These are phyloP conservation scores for Lepidurus packardi DNA, from an alignment of 1,140 invertebrate species.

Conservation along the genomic window DNA sequence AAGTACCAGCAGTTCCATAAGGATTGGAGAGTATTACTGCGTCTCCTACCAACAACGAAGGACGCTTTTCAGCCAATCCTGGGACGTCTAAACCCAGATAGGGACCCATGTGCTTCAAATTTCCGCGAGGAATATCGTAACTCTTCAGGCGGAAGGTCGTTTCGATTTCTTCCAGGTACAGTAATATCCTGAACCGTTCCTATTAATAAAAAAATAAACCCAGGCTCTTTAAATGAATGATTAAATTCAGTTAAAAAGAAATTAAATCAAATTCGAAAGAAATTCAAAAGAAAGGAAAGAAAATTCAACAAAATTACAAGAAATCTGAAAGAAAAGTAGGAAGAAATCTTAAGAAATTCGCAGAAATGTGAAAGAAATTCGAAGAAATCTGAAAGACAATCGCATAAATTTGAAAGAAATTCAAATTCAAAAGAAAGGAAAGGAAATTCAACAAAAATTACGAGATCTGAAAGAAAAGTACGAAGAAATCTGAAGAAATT, in stretches of 20 bases:
- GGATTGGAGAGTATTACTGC: slow-evolving; percentile 53
- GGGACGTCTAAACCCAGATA: slow-evolving; percentile 68
- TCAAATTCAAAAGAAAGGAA: neutral
- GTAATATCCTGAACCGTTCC: slow-evolving; percentile 57
- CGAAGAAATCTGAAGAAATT: too few relatives aligned
- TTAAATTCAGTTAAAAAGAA: neutral
- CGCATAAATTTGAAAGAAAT: slow-evolving; percentile 30
- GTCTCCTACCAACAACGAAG: slow-evolving; percentile 76
- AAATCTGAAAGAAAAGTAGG: slow-evolving; percentile 41
- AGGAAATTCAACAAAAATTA: too few relatives aligned
- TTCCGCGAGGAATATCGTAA: slow-evolving; percentile 61
- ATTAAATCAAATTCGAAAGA: slow-evolving; percentile 35
- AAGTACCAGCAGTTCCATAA: slow-evolving; percentile 37
- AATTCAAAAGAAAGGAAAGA: slow-evolving; percentile 40
- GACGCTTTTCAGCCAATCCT: slow-evolving; percentile 73
- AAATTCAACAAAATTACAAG: too few relatives aligned
- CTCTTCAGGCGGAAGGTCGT: slow-evolving; percentile 57
- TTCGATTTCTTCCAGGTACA: slow-evolving; percentile 70
- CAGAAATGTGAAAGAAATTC: slow-evolving; percentile 30
- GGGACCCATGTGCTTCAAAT: slow-evolving; percentile 52
- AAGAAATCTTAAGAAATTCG: too few relatives aligned
- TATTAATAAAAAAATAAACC: slow-evolving; percentile 44
- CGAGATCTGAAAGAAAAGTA: too few relatives aligned
- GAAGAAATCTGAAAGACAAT: too few relatives aligned
- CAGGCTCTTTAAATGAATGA: slow-evolving; percentile 43